phyloP scores from a whole-genome alignment of 2,113 vertebrate species.

The Aplodontia rufa region DNA sequence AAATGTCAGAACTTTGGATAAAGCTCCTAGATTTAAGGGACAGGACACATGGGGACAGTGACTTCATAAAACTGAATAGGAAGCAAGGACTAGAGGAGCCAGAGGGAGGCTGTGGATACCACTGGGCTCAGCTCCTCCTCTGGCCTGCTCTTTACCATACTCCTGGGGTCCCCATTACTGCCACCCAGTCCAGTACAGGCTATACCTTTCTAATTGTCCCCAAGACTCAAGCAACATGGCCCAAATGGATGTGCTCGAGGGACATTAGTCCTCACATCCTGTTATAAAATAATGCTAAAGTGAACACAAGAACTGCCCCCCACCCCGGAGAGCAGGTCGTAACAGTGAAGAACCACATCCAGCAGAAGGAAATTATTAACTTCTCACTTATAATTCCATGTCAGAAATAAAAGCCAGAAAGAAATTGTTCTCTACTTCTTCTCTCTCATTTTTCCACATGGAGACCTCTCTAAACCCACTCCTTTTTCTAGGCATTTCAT shows the following conservation, averaged over 20 bases:
- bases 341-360: neutral
- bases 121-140: neutral
- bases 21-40: neutral
- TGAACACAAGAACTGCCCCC: neutral
- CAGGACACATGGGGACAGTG: neutral
- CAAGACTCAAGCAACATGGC: neutral
- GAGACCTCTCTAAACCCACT: neutral
- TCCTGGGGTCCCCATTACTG: rapidly evolving
- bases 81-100: neutral
- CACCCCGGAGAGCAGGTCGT: neutral
- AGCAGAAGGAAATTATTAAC: constrained; percentile 5
- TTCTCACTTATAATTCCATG: constrained; percentile 34
- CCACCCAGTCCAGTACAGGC: neutral
- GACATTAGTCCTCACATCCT: neutral
- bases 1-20: neutral
- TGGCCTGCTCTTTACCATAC: neutral
- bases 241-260: neutral
- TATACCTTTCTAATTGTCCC: neutral
- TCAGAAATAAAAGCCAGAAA: constrained; percentile 45
- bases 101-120: neutral
- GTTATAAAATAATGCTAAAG: neutral
- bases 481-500: neutral
- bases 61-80: neutral
- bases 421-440: neutral
- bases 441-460: neutral